Percentiles rank a stretch among this genome's conserved stretches.
Evolutionary conservation across 2,797 vertebrate species (phyloP).

Genomic region (Forpus xanthops): DNA sequence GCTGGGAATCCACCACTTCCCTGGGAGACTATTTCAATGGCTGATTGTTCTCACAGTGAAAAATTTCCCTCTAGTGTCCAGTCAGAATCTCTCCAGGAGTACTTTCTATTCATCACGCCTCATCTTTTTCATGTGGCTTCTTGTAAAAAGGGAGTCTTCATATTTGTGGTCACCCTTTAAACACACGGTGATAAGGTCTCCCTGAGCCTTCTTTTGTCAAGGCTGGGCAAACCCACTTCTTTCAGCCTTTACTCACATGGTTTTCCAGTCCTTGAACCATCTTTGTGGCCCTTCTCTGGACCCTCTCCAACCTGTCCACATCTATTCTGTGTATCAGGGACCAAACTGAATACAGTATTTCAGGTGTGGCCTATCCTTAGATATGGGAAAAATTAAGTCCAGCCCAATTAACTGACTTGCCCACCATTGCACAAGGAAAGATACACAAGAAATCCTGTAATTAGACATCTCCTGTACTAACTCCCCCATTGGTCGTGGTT

Average conservation of each 20-base stretch:
- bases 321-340: background rate
- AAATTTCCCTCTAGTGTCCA: background rate
- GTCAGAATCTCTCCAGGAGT: background rate
- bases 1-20: background rate
- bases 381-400: background rate
- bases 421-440: accelerated
- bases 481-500: background rate
- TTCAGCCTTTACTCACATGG: background rate
- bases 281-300: background rate
- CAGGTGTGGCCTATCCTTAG: background rate
- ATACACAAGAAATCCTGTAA: background rate
- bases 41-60: background rate
- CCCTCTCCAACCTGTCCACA: background rate
- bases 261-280: background rate
- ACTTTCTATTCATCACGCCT: background rate
- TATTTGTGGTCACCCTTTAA: background rate
- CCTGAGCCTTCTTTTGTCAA: background rate
- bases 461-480: background rate
- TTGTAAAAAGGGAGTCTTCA: background rate
- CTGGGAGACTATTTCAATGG: background rate
- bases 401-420: background rate
- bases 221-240: background rate
- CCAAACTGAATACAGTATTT: background rate
- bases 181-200: background rate
- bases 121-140: background rate